Percentiles rank a stretch among this genome's conserved stretches.
phyloP scores from a whole-genome alignment of 2,888 invertebrate genomes.

The Rhagophthalmus giganteus region DNA sequence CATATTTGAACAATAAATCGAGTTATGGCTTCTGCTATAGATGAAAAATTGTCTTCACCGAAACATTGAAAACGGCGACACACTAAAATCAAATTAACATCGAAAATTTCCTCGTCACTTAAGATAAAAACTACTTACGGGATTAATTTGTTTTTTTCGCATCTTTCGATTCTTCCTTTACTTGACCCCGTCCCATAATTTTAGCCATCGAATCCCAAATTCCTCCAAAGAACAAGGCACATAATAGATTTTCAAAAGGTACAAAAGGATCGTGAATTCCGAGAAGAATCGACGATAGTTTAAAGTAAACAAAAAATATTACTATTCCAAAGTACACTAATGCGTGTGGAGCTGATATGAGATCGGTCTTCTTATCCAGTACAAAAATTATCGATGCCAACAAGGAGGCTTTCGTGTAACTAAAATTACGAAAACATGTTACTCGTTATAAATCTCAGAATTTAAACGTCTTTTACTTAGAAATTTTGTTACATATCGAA shows the following conservation, averaged over 20 bases:
- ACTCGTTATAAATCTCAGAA: too few relatives aligned
- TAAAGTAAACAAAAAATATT: constrained; percentile 96
- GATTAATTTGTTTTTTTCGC: constrained; percentile 79
- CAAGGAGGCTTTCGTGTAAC: constrained; percentile 95
- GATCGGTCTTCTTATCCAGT: constrained; percentile 93
- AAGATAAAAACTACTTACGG: too few relatives aligned
- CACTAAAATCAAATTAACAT: too few relatives aligned
- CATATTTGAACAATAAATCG: too few relatives aligned
- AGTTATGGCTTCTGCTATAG: too few relatives aligned
- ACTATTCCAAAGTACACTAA: constrained; percentile 97
- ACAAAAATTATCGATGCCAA: constrained; percentile 96
- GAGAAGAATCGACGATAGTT: constrained; percentile 91
- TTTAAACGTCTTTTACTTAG: too few relatives aligned
- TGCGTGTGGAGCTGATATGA: constrained; percentile 95
- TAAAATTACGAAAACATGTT: too few relatives aligned
- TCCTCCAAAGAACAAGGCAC: constrained; percentile 95
- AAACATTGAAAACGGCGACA: too few relatives aligned
- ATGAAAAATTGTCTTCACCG: too few relatives aligned
- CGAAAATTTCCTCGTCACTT: too few relatives aligned
- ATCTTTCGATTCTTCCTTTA: constrained; percentile 81
- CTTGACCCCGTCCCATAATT: constrained; percentile 80
- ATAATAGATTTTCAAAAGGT: constrained; percentile 97
- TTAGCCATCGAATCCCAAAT: constrained; percentile 96
- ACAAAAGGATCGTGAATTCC: constrained; percentile 99
- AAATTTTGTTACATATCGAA: too few relatives aligned